Evolutionary conservation across 2,888 invertebrate species (phyloP), one percentile per base, ranked within the genome.

Genomic region (Pristionchus japonicus): DNA sequence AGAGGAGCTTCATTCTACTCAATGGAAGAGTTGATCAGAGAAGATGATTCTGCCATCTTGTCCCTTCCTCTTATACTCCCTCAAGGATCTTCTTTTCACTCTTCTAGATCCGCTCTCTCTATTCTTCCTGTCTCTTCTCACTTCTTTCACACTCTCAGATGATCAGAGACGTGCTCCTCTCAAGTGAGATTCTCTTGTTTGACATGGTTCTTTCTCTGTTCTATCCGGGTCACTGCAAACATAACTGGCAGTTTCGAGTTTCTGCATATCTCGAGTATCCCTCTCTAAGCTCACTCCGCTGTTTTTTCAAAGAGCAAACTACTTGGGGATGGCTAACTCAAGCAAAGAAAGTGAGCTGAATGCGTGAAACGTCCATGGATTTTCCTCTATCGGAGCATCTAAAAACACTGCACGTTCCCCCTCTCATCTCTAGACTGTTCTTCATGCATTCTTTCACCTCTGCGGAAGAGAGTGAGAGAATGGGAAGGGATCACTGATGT

Each of bases 1-100:
- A 67, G 67, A 57, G 57, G n/a, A 67, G 31, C 67, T 67, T 67
- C 67, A 67, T 67, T 67, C 57, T 57, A 57, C 57, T 57, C 23
- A n/a, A 57, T 57, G 57, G 57, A 57, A 20, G 31, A 34, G 67
- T 31, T 34, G 31, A 67, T n/a, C n/a, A n/a, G n/a, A n/a, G n/a
- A 67, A 34, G 67, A 67, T 67, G 67, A 9, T 23, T 13, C 7
- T 67, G 67, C 67, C 57, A 20, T 67, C 15, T n/a, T 20, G 31
- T 15, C 17, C 67, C 67, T 31, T 31, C 67, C 67, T 34, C 34
- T 67, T 67, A 67, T 67, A 67, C 67, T 17, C 67, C 67, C 67
- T 67, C 1, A 31, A 34, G 67, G 11, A 9, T 15, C 67, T 13
- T 31, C 67, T 27, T 23, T 34, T 34, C 67, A 15, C 67, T 31